Base-by-base conservation (phyloP, 2,113 vertebrate genomes). In the Gobio gobio region DNA sequence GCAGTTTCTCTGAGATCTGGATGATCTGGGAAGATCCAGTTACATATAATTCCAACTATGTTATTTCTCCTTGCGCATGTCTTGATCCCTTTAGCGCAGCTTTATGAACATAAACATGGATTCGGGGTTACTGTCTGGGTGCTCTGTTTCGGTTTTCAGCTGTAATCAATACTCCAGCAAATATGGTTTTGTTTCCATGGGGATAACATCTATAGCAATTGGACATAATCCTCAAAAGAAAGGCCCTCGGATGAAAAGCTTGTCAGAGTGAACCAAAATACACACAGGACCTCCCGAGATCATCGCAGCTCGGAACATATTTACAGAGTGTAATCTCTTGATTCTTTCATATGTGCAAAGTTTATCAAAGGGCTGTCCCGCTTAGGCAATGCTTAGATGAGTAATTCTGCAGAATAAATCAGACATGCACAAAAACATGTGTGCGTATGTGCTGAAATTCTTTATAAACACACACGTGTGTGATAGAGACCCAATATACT, bases 71-170 rank as follows among this genome's bases (percentile, higher is more conserved):
- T 74, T 29, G 18, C 36, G 40, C 29, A 47, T 36, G 63, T 78
- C 85, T 78, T 78, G 43, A 86, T 84, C 78, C 77, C 73, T 61
- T 82, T 9, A 78, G 63, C 49, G 29, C 43, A 58, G 73, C 79
- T 85, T 85, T 85, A 89, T 85, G 83, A 87, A 87, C 43, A 86
- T 73, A 83, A 86, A 89, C 85, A 89, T 1, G 29, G 64, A 36
- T 63, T 59, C 13, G 45, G 58, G 74, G 78, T 83, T 86, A 83
- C 49, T 78, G 54, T 64, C 64, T 64, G 78, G 54, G 56, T 78
- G 45, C 77, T 36, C 70, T 68, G 54, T 26, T 73, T 85, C 79
- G 47, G 14, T 70, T 77, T 68, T 80, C 79, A 14, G 47, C 51
- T 63, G 36, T 81, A 77, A 88, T 81, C 75, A 68, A 86, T 78